These are phyloP conservation scores for Pelecanus crispus DNA, from an alignment of 2,113 vertebrate species.

Conservation along the genomic window DNA sequence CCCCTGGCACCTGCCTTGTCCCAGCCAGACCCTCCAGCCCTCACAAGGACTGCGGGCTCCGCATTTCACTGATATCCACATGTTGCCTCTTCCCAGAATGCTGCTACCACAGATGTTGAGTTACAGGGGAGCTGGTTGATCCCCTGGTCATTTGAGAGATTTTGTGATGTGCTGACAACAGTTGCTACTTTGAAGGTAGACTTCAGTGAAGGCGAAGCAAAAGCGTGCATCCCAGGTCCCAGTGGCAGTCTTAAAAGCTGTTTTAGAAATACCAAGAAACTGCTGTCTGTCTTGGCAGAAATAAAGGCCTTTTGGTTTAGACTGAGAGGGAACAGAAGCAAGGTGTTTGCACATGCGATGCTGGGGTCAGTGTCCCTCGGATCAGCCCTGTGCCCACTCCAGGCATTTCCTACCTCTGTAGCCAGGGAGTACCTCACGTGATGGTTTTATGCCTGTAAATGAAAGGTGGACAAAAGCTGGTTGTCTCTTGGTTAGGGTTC, in stretches of 20 bases:
- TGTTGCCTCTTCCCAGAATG: not conserved
- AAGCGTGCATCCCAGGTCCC: not conserved
- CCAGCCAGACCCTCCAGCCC: not conserved
- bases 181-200: not conserved
- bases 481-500: not conserved
- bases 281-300: not conserved
- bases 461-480: not conserved
- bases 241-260: not conserved
- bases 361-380: not conserved
- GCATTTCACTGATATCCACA: not conserved
- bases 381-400: not conserved
- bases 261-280: not conserved
- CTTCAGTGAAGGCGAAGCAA: not conserved
- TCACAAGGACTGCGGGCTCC: not conserved
- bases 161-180: not conserved
- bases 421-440: not conserved
- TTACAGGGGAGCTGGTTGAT: not conserved
- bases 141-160: not conserved
- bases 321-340: not conserved
- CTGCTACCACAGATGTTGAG: not conserved
- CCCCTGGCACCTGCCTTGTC: not conserved
- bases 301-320: not conserved
- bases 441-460: not conserved
- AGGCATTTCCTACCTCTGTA: not conserved
- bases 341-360: accelerated